Evolutionary conservation across 1,140 invertebrate genomes (phyloP), one percentile per base, ranked within the genome.

Genomic region (Centruroides sculpturatus): DNA sequence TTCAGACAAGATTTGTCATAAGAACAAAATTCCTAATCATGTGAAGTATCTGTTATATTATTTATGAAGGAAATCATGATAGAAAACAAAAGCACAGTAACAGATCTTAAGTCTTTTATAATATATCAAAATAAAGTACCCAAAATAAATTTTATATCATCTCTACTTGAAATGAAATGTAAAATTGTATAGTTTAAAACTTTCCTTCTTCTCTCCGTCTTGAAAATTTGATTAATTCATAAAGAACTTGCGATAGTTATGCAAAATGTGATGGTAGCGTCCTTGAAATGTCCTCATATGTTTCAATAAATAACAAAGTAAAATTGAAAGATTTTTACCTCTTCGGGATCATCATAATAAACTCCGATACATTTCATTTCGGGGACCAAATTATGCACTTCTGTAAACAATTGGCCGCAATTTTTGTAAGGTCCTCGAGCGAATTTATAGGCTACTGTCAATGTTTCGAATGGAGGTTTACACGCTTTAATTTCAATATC

Each of bases 311-410:
- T 23, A 57, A 41, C 49, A 55, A 12, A 23, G 12, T 3, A 49
- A 13, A 23, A 54, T 49, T 11, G 5, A 46, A 50, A 46, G 35
- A 5, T 5, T 9, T 67, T 66, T 69, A 76, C 75, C 69, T 70
- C 66, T 56, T 74, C 66, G 0, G 76, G 75, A 63, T 77, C 72
- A 59, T 77, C 76, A 65, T 77, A 77, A 65, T 75, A 76, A 8
- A 77, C 68, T n/a, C 75, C 75, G 35, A 77, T 59, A 35, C 66
- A 68, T 56, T 69, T 70, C 55, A 72, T 68, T 34, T 71, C 59
- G 6, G 75, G 74, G 23, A 68, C 67, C n/a, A 75, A 59, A 10
- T 61, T 65, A 49, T 70, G 68, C 3, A 70, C 66, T 66, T 77
- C 72, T 3, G 72, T 72, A 65, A 76, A 77, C 9, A 74, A 55